Conservation (phyloP, 2,888 invertebrate species). For the Eristalinus aeneus region DNA sequence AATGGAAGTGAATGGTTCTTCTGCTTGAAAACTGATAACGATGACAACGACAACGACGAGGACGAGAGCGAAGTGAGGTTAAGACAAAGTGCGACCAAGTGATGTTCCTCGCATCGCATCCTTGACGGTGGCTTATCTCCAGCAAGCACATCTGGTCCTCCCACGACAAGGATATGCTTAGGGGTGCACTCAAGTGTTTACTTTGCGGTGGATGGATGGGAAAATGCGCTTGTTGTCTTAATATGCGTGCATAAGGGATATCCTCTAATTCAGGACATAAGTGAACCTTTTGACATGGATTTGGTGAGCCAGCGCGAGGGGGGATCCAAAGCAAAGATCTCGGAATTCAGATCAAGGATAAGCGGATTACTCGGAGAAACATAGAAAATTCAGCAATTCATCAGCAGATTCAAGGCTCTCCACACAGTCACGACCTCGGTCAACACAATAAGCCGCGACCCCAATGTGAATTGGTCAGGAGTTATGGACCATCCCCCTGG, state of each 20-base stretch:
- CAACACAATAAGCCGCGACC: conserved; percentile 22
- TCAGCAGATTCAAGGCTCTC: conserved; percentile 30
- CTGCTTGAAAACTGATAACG: conserved; percentile 44
- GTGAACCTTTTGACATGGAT: conserved; percentile 50
- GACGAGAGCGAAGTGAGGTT: conserved; percentile 14
- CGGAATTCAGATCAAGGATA: conserved; percentile 65
- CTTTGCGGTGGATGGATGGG: conserved; percentile 59
- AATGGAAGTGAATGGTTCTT: not conserved
- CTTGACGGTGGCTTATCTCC: conserved; percentile 57
- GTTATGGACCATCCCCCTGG: not conserved
- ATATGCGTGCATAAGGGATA: conserved; percentile 63
- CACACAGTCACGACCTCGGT: conserved; percentile 23
- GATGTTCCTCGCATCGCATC: conserved; percentile 40
- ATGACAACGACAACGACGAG: not conserved
- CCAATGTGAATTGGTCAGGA: not conserved
- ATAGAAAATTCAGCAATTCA: conserved; percentile 38
- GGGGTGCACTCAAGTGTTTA: conserved; percentile 65
- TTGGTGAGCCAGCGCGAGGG: not conserved
- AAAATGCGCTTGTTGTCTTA: conserved; percentile 65
- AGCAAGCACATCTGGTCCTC: conserved; percentile 46
- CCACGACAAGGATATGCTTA: conserved; percentile 32
- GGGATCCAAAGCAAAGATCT: not conserved
- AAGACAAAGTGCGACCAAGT: conserved; percentile 54
- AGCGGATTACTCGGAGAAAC: conserved; percentile 38
- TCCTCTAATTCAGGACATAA: conserved; percentile 5